Evolutionary conservation across 2,888 invertebrate genomes (phyloP).

Genomic region (Osmoderma eremita): DNA sequence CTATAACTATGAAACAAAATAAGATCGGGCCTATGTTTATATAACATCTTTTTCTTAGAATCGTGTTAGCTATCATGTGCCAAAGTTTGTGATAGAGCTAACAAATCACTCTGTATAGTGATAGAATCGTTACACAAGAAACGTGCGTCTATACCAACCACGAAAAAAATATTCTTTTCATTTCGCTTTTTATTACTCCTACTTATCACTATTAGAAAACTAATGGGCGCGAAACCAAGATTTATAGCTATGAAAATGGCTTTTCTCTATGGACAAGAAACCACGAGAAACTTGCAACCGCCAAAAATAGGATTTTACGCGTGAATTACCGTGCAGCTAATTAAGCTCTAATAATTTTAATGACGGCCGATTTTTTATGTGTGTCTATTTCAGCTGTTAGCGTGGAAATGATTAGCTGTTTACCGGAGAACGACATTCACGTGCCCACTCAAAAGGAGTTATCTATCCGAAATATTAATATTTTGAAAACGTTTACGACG

Average conservation of each 20-base stretch:
- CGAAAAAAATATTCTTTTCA: no score
- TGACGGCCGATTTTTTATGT: slow-evolving; percentile 6
- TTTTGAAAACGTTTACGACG: no score
- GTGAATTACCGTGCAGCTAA: slow-evolving; percentile 3
- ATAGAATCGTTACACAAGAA: no score
- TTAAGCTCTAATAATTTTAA: slow-evolving; percentile 15
- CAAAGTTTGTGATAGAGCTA: no score
- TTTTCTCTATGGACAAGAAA: background rate
- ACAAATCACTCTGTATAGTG: no score
- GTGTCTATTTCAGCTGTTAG: background rate
- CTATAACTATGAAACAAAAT: no score
- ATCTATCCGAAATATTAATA: no score
- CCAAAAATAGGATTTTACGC: slow-evolving; percentile 14
- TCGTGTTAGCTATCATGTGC: no score
- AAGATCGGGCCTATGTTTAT: no score
- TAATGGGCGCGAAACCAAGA: slow-evolving; percentile 6
- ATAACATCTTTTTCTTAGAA: no score
- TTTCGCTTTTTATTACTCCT: background rate
- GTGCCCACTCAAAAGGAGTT: no score
- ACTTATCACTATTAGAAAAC: slow-evolving; percentile 6
- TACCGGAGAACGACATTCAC: background rate
- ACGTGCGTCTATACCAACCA: no score
- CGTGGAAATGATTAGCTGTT: background rate
- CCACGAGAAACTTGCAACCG: background rate
- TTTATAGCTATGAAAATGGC: background rate